These are phyloP conservation scores for Pagetopsis macropterus DNA, from an alignment of 2,797 vertebrate genomes.

Conservation along the genomic window DNA sequence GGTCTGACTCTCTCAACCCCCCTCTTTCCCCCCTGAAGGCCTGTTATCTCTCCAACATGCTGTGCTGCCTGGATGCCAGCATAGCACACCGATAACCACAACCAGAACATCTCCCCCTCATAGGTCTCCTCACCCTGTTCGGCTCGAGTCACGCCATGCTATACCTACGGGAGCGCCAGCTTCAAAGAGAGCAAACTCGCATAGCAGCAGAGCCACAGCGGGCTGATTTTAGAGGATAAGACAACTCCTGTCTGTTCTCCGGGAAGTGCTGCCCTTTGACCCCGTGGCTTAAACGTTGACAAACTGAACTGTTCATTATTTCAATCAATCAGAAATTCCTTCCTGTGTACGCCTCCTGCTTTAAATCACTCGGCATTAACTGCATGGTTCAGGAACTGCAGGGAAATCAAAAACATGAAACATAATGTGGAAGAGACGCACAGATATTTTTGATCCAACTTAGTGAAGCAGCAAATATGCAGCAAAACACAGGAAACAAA, in stretches of 20 bases:
- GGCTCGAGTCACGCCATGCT: slow-evolving; percentile 69
- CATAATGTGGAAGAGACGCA: slow-evolving; percentile 14
- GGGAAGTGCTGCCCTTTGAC: slow-evolving; percentile 72
- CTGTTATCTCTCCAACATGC: slow-evolving; percentile 77
- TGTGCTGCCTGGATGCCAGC: slow-evolving; percentile 71
- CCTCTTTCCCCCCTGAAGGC: slow-evolving; percentile 31
- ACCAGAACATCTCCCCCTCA: slow-evolving; percentile 73
- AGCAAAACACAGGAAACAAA: slow-evolving; percentile 41
- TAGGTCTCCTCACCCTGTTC: slow-evolving; percentile 51
- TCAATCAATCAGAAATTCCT: slow-evolving; percentile 73
- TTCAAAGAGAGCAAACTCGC: slow-evolving; percentile 59
- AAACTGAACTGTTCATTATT: slow-evolving; percentile 74
- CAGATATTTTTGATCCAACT: slow-evolving; percentile 17
- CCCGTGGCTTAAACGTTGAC: slow-evolving; percentile 65
- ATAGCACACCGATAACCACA: slow-evolving; percentile 74
- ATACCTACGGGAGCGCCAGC: slow-evolving; percentile 56
- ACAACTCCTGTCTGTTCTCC: slow-evolving; percentile 68
- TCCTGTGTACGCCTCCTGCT: slow-evolving; percentile 59
- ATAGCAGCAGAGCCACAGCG: slow-evolving; percentile 47
- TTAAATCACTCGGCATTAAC: slow-evolving; percentile 57
- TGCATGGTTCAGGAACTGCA: slow-evolving; percentile 13
- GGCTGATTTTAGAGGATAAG: slow-evolving; percentile 70
- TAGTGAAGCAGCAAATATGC: slow-evolving; percentile 46
- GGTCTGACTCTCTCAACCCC: slow-evolving; percentile 44
- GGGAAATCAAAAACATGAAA: slow-evolving; percentile 56